Evolutionary conservation across 2,888 invertebrate species (phyloP), one percentile per base, ranked within the genome.

Genomic region (Eristalis intricaria): DNA sequence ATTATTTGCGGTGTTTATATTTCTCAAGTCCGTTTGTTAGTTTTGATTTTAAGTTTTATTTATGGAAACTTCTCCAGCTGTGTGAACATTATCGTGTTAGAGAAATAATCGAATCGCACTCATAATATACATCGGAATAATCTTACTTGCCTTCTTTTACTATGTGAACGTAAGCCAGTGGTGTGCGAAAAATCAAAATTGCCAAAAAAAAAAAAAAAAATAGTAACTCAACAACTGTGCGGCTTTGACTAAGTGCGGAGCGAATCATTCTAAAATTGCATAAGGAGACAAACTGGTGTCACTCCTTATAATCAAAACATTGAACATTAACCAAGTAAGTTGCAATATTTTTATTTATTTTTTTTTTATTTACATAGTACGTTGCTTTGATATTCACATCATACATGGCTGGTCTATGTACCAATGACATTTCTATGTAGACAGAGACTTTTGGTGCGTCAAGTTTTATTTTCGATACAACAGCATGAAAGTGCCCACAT

Each of bases 1-100:
- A 64, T 66, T 77, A 80, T 74, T 80, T 70, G 79, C 66, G 70
- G 86, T 71, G 79, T 86, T 86, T 85, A 69, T 74, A 60, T 73
- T 75, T 77, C 11, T 58, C 60, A 56, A 10, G 58, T 60, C 43
- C 29, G 29, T 70, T 76, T 40, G n/a, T 74, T 69, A 38, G 19
- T 22, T 85, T 85, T 64, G 19, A 35, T 69, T 70, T 70, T 66
- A 1, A 69, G 40, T 81, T 74, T 69, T 63, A 63, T 81, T 81
- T 69, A 56, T 81, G 80, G 63, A 63, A 68, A 68, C 26, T 63
- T 60, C 73, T 74, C 66, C 74, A 68, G 74, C 29, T 81, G 60
- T 81, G 74, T 75, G 40, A 76, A 71, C 38, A 63, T 29, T 60
- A 60, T 71, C 50, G 35, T 43, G 23, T 68, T 58, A 29, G 70